Evolutionary conservation across 1,140 invertebrate species (phyloP).

Genomic region (Fopius arisanus): DNA sequence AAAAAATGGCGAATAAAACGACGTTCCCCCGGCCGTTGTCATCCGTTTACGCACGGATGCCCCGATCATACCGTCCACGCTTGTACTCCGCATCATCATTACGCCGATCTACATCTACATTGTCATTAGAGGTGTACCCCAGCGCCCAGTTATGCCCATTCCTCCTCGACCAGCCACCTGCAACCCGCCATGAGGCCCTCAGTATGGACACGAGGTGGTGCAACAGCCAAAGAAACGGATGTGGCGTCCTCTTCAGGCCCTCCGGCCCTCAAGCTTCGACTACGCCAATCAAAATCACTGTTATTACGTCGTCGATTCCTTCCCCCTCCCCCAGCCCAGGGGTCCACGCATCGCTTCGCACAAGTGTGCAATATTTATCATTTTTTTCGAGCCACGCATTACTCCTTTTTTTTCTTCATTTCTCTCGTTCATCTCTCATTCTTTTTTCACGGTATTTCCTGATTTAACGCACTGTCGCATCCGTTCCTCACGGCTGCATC

Average conservation of each 20-base stretch:
- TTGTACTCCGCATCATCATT: constrained; percentile 49
- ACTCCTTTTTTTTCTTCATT: constrained; percentile 9
- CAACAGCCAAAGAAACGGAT: constrained; percentile 15
- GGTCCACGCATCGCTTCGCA: constrained; percentile 46
- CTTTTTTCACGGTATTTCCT: constrained; percentile 31
- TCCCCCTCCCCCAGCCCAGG: constrained; percentile 17
- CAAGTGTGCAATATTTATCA: constrained; percentile 13
- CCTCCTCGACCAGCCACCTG: constrained; percentile 1
- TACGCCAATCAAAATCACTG: constrained; percentile 44
- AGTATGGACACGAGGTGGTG: constrained; percentile 5
- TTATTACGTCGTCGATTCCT: constrained; percentile 53
- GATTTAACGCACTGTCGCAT: constrained; percentile 58
- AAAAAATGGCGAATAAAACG: background rate
- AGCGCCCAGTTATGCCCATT: background rate
- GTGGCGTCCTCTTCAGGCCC: constrained; percentile 23
- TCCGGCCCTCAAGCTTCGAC: background rate
- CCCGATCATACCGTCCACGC: constrained; percentile 35
- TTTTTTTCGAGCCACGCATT: constrained; percentile 24
- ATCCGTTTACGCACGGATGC: constrained; percentile 59
- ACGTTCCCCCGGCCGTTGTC: constrained; percentile 6
- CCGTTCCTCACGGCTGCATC: constrained; percentile 15
- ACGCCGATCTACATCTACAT: constrained; percentile 54
- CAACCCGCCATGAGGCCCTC: background rate
- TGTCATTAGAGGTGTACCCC: constrained; percentile 52
- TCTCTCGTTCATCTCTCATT: constrained; percentile 23